Conservation (phyloP, 2,113 vertebrate species). For the Pomatostomus ruficeps region DNA sequence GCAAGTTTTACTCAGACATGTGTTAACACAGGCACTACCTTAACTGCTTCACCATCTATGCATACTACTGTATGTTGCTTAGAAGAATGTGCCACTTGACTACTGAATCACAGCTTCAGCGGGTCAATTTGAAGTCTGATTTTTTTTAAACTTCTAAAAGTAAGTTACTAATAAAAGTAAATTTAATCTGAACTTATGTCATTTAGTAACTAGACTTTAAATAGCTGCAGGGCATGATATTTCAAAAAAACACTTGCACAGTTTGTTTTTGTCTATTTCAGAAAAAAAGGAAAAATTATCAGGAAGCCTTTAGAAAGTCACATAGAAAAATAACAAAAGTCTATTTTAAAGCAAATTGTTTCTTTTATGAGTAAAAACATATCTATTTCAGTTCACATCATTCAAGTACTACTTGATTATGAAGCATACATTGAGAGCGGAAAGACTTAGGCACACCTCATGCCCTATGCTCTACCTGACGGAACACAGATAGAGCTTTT, state of each 20-base stretch:
- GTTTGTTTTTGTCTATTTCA: background rate
- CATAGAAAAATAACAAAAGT: background rate
- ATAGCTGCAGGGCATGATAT: background rate
- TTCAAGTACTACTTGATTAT: background rate
- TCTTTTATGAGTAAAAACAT: background rate
- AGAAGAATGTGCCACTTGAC: background rate
- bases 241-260: background rate
- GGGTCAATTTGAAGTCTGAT: background rate
- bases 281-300: background rate
- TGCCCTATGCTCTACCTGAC: background rate
- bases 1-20: background rate
- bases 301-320: background rate
- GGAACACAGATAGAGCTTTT: background rate
- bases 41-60: background rate
- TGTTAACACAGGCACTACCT: background rate
- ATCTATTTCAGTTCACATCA: background rate
- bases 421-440: background rate
- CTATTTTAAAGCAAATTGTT: background rate
- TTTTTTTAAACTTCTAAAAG: background rate
- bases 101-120: background rate
- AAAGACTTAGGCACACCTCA: background rate
- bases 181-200: background rate
- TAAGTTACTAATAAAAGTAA: background rate
- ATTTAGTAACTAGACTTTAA: background rate
- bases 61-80: background rate